Evolutionary conservation across 2,113 vertebrate genomes (phyloP), one percentile per base, ranked within the genome.

Genomic region (Anser brachyrhynchus): DNA sequence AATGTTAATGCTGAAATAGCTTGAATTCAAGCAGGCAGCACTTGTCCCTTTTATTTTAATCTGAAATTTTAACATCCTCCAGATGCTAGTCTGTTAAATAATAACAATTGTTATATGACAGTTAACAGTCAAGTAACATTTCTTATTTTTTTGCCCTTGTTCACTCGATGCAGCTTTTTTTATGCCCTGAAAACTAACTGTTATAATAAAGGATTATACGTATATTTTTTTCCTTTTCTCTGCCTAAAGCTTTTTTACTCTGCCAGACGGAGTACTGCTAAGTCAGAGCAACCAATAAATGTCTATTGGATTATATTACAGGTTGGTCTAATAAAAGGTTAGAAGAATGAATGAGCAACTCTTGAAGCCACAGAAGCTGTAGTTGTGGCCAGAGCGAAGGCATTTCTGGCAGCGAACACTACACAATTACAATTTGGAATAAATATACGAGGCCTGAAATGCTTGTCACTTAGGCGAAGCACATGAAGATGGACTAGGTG

Each of bases 291-390:
- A 90, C 84, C 74, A 85, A 83, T 91, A 87, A 95, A 93, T 88
- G 65, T 80, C 87, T 94, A 13, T 74, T 90, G 92, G 86, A 61
- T 96, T 95, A 43, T 95, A 83, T 93, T 97, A 89, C 92, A 95
- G 79, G 88, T 96, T 92, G 79, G 85, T 96, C 83, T 96, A 93
- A 96, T 95, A 95, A 95, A 97, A 93, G 89, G 46, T 81, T 95
- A 87, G 91, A 94, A 86, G 92, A 95, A 90, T 78, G 85, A 95
- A 92, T 84, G 94, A 95, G 85, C 84, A 86, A 52, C 78, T 93
- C 78, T 88, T 92, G 91, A 95, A 95, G 91, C 94, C 84, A 84
- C 94, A 91, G 82, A 95, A 91, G 41, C 84, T 80, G 64, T 90
- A 33, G 71, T 91, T 94, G 84, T 93, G 87, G 92, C 92, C 84